A percentile compares a stretch with the other conserved stretches of the same genome.
phyloP scores from a whole-genome alignment of 1,140 invertebrate genomes.

The Sweltsa coloradensis region DNA sequence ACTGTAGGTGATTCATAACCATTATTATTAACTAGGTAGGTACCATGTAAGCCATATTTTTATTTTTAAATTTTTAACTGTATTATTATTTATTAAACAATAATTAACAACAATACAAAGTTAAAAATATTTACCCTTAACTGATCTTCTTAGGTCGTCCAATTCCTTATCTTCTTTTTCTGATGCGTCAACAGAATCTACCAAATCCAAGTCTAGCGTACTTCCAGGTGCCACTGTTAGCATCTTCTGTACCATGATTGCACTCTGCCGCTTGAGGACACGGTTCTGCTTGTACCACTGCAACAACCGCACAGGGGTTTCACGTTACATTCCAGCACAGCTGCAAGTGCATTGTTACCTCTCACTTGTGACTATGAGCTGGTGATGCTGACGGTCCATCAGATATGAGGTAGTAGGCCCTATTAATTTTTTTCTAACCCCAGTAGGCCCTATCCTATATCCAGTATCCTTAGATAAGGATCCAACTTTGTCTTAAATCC shows the following conservation, averaged over 20 bases:
- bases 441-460: neutral
- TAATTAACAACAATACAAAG: constrained; percentile 1
- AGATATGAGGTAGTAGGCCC: too few relatives aligned
- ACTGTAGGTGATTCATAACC: too few relatives aligned
- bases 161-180: constrained; percentile 48
- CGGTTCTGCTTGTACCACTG: constrained; percentile 66
- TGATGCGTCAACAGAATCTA: constrained; percentile 29
- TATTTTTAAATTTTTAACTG: too few relatives aligned
- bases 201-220: constrained; percentile 21
- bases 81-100: constrained; percentile 1
- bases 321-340: neutral
- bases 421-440: neutral
- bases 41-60: too few relatives aligned
- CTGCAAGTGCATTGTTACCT: too few relatives aligned
- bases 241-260: constrained; percentile 42
- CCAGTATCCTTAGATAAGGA: neutral
- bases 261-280: constrained; percentile 48
- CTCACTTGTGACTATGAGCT: too few relatives aligned
- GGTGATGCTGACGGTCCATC: too few relatives aligned
- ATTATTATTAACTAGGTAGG: too few relatives aligned
- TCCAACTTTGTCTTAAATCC: too few relatives aligned
- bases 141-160: constrained; percentile 50
- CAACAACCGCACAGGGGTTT: constrained; percentile 3
- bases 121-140: constrained; percentile 32
- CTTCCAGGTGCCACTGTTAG: constrained; percentile 16